Evolutionary conservation across 2,113 vertebrate species (phyloP), one percentile per base, ranked within the genome.

Genomic region (Ictalurus furcatus): DNA sequence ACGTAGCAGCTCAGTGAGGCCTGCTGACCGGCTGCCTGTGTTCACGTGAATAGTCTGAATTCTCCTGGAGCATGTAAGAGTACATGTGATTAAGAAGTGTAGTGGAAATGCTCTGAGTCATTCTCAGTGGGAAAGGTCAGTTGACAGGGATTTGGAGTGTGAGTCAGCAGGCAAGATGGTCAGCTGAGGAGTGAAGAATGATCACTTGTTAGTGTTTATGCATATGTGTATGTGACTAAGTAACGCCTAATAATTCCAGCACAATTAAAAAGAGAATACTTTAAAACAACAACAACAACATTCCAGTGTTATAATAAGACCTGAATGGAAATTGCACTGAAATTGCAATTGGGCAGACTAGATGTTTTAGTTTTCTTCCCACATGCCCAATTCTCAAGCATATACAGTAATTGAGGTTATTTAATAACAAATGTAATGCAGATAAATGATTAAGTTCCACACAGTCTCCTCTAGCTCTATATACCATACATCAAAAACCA

Each of bases 61-160:
- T 88, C 88, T 89, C 65, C 14, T 17, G 76, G 13, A 89, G 73
- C 80, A 65, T 79, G 80, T 54, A 84, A 74, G 69, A 63, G 80
- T 84, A 23, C 28, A 58, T 88, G 83, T 76, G 84, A 67, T 88
- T 84, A 67, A 59, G 79, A 21, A 73, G 37, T 37, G 63, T 40
- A 16, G 69, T 84, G 79, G 85, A 85, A 63, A 52, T 8, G 67
- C 52, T 84, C 5, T 88, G 86, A 84, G 76, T 86, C 84, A 84
- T 6, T 86, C 40, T 90, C 74, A 84, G 84, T 52, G 40, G 65
- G 58, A 56, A 54, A 52, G 59, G 73, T 90, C 89, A 91, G 87
- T 80, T 91, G 90, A 87, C 44, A 44, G 52, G 88, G 91, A 89
- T 91, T 90, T 89, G 67, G 83, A 78, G 40, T 34, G 12, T 59